Evolutionary conservation across 2,113 vertebrate species (phyloP), one percentile per base, ranked within the genome.

Genomic region (Alexandromys fortis): DNA sequence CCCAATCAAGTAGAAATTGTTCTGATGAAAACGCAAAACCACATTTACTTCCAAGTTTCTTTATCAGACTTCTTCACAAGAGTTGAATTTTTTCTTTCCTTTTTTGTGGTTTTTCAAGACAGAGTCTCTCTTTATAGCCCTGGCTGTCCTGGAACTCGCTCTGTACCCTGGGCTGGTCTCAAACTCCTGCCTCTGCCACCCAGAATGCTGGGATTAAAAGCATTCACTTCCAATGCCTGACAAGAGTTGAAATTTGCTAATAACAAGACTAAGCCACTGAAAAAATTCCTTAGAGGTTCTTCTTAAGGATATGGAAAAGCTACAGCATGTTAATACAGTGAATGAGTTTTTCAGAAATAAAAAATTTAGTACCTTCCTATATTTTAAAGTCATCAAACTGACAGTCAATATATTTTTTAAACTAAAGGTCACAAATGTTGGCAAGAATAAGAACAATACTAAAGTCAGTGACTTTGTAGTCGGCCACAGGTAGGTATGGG

Each of bases 11-110:
- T 45, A 33, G 38, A 85, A 93, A 94, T 55, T 89, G 58, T 89
- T 78, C 45, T 73, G 81, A 68, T 92, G 86, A 93, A 33, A 90
- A 85, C 89, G 91, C 26, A n/a, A 94, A 97, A 79, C 61, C 52
- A 91, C 49, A 67, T 83, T 58, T 49, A 85, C 86, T 95, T 88
- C 70, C 45, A 91, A 90, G 58, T 92, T 97, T 68, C 45, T 76
- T 47, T 78, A 93, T 82, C 92, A 87, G 55, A 95, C 86, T 77
- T 89, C 35, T 65, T 73, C 82, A 83, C 3, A 70, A 5, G 68
- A 86, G 55, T 94, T 91, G 55, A 65, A 86, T 82, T 55, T 87
- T 55, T n/a, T 52, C 4, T 38, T 19, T 67, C 28, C 11, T 68
- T 68, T 16, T 68, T 33, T 67, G 65, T 67, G 28, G 11, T 12